A percentile compares a stretch with the other conserved stretches of the same genome.
Evolutionary conservation across 2,113 vertebrate species (phyloP).

Genomic region (Peromyscus leucopus): DNA sequence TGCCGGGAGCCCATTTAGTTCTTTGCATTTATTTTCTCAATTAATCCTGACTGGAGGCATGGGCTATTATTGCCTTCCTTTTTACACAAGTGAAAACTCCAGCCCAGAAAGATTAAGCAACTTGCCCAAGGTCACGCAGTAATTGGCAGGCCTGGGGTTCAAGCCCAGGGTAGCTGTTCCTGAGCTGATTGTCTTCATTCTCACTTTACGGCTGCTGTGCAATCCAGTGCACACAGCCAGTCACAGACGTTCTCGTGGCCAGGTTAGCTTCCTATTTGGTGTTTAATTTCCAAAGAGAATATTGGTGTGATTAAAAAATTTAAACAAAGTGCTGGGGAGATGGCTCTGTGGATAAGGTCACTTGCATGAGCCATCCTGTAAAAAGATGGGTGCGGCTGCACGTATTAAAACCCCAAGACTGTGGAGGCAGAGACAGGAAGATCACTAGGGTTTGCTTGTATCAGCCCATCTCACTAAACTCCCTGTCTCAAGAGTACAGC

Average conservation of each 20-base stretch:
- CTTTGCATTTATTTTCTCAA: constrained; percentile 67
- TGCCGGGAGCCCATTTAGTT: constrained; percentile 35
- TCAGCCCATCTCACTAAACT: neutral
- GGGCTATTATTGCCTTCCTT: constrained; percentile 39
- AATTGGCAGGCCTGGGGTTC: neutral
- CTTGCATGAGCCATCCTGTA: neutral
- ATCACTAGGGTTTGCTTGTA: neutral
- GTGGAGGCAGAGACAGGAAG: neutral
- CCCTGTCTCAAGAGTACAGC: neutral
- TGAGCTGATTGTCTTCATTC: neutral
- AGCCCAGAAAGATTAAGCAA: constrained; percentile 68
- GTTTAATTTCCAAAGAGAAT: constrained; percentile 1
- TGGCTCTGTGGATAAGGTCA: neutral
- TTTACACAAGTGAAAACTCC: constrained; percentile 45
- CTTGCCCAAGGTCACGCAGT: constrained; percentile 62
- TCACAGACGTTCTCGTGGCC: neutral
- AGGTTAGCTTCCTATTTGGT: constrained; percentile 6
- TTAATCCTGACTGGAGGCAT: constrained; percentile 65
- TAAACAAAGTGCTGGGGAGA: neutral
- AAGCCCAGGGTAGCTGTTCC: neutral
- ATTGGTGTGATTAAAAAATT: neutral
- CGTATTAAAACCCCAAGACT: neutral
- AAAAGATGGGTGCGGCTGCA: neutral
- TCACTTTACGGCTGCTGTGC: neutral
- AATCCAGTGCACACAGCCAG: neutral